These are phyloP conservation scores for Drosophila lini DNA, from an alignment of 1,140 invertebrate genomes.

Conservation along the genomic window DNA sequence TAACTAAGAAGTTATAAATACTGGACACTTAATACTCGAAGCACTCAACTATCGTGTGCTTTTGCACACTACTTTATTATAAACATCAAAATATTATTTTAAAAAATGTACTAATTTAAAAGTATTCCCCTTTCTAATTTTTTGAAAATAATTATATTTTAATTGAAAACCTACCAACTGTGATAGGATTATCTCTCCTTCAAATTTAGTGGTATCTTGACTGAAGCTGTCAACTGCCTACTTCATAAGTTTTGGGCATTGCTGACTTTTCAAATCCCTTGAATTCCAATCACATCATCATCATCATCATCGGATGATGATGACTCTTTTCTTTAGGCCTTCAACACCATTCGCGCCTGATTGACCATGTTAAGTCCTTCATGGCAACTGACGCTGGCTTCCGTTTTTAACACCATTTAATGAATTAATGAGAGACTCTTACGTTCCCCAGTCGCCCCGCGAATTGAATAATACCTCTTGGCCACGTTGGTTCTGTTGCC, in stretches of 20 bases:
- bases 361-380: conserved; percentile 47
- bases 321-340: conserved; percentile 3
- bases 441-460: conserved; percentile 12
- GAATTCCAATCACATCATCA: conserved; percentile 1
- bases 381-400: conserved; percentile 51
- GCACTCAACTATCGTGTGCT: too few relatives aligned
- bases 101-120: too few relatives aligned
- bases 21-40: too few relatives aligned
- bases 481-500: conserved; percentile 13
- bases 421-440: conserved; percentile 65
- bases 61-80: too few relatives aligned
- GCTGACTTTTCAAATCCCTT: background rate
- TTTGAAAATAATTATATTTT: background rate
- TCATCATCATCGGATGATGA: conserved; percentile 1
- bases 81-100: too few relatives aligned
- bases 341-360: conserved; percentile 14
- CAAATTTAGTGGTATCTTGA: background rate
- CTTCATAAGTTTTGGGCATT: background rate
- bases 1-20: too few relatives aligned
- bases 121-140: background rate
- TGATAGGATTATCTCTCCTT: background rate
- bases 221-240: background rate
- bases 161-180: background rate
- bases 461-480: conserved; percentile 27
- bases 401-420: conserved; percentile 61